These are phyloP conservation scores for Chaunax sp. DNA, from an alignment of 2,797 vertebrate genomes.

Conservation along the genomic window DNA sequence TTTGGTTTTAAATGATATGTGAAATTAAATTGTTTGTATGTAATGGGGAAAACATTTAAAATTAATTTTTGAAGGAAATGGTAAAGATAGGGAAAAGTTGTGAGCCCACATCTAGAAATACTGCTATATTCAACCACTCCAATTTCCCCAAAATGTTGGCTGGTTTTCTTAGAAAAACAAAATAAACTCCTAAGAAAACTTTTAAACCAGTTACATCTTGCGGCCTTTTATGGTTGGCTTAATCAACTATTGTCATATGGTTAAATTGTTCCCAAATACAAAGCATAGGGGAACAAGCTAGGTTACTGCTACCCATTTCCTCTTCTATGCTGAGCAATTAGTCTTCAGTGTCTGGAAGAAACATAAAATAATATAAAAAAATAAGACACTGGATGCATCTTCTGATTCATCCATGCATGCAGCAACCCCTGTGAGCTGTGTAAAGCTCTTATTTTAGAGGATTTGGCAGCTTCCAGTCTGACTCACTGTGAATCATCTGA, in stretches of 20 bases:
- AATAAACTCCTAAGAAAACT: not conserved
- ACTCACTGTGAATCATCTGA: conserved; percentile 28
- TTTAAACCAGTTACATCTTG: not conserved
- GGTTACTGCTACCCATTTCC: no score
- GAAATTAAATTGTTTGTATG: no score
- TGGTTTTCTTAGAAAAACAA: not conserved
- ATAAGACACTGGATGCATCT: not conserved
- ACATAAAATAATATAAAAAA: not conserved
- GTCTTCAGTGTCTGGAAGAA: not conserved
- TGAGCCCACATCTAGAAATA: no score
- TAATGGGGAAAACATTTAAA: no score
- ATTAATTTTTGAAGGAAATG: not conserved
- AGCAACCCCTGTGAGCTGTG: conserved; percentile 33
- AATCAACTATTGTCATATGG: not conserved
- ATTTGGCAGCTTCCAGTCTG: conserved; percentile 32
- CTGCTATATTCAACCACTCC: no score
- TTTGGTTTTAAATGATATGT: no score
- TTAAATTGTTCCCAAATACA: no score
- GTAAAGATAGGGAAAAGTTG: no score
- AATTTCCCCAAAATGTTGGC: not conserved
- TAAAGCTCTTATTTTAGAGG: conserved; percentile 41
- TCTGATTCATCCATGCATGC: not conserved
- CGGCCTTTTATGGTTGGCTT: not conserved
- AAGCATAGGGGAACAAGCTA: no score
- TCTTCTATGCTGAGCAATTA: not conserved